Base-by-base conservation (phyloP, 2,113 vertebrate species). In the Cichladusa arquata region DNA sequence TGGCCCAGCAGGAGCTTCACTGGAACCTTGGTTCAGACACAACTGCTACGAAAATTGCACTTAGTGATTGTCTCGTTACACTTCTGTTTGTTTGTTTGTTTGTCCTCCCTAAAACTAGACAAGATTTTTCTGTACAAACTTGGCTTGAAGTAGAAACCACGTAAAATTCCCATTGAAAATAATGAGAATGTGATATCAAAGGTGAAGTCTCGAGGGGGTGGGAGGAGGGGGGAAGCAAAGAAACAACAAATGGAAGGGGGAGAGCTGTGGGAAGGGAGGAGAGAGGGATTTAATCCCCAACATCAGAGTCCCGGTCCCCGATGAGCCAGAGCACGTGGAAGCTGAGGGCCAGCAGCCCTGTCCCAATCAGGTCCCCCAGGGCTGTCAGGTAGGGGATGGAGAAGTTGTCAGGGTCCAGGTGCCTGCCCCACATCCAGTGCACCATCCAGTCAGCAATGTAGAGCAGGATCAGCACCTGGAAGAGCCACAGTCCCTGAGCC, bases 401-500 rank as follows among this genome's bases (percentile, higher is more conserved):
- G 98, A 99, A 99, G 98, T 99, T 99, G 98, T 99, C 99, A 0
- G 99, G 99, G 83, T 99, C 99, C 97, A 99, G 98, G 80, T 99
- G 99, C 80, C 99, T 97, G 47, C 98, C 98, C 99, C 99, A 99
- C 99, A 99, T 99, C 99, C 99, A 99, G 97, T 99, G 98, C 69
- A 99, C 99, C 99, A 99, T 99, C 99, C 99, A 99, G 98, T 99
- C 99, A 16, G 99, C 99, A 80, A 99, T 98, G 98, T 99, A 99
- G 45, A 99, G 98, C 17, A 99, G 99, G 95, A 99, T 98, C 64
- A 99, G 96, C 42, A 99, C 99, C 99, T 99, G 95, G 26, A n/a
- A 90, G 66, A 82, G 61, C 71, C 65, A 29, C 88, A 94, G 74
- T 24, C 1, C 47, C 82, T 1, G 28, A 44, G 48, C 48, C 34